Percentiles rank a stretch among this genome's conserved stretches.
Evolutionary conservation across 2,797 vertebrate genomes (phyloP).

Genomic region (Darevskia nairensis): DNA sequence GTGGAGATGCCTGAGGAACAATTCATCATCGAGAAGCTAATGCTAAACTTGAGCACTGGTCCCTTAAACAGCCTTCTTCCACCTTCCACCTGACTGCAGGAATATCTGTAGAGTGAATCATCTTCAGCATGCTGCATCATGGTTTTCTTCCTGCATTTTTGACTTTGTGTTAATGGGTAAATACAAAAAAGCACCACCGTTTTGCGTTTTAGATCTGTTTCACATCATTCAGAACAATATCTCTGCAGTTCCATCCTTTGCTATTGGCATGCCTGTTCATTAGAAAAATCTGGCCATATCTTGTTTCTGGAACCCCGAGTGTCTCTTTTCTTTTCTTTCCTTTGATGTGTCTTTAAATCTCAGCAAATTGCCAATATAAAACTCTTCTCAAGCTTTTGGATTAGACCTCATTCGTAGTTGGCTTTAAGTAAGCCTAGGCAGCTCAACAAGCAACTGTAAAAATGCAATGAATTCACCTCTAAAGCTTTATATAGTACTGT

Average conservation of each 20-base stretch:
- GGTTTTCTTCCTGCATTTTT: neutral
- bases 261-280: too few relatives aligned
- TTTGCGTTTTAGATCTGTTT: fast-evolving
- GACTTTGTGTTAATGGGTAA: neutral
- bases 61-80: neutral
- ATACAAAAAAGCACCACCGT: neutral
- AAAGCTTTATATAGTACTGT: constrained; percentile 48
- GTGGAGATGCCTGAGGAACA: neutral
- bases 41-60: neutral
- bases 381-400: neutral
- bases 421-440: neutral
- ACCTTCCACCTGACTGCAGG: neutral
- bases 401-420: neutral
- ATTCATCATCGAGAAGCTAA: neutral
- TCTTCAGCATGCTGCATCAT: constrained; percentile 12
- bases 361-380: neutral
- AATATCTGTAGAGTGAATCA: neutral
- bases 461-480: constrained; percentile 23
- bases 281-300: neutral
- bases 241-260: neutral
- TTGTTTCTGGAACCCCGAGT: neutral
- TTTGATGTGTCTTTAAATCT: neutral
- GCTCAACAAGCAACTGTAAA: constrained; percentile 42
- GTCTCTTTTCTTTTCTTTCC: neutral
- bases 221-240: neutral